phyloP scores from a whole-genome alignment of 1,140 invertebrate genomes.

The Drosophila azteca region DNA sequence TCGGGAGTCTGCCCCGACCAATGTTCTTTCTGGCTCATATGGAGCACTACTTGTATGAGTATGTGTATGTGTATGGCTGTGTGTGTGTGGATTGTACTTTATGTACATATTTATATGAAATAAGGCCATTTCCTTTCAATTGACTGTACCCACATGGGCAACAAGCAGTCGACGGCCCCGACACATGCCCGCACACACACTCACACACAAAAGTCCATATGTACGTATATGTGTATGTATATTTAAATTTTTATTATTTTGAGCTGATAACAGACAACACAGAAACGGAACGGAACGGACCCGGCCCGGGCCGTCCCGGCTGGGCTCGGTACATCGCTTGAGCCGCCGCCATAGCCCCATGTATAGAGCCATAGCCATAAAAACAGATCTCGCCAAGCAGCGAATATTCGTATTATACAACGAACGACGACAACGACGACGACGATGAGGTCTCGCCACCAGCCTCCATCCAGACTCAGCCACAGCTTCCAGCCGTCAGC shows the following conservation, averaged over 20 bases:
- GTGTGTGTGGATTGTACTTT: slow-evolving; percentile 64
- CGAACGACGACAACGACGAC: slow-evolving; percentile 36
- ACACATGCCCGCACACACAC: slow-evolving; percentile 57
- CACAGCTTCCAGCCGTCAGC: too few relatives aligned
- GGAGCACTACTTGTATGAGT: slow-evolving; percentile 33
- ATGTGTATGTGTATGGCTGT: slow-evolving; percentile 3
- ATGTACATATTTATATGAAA: slow-evolving; percentile 82
- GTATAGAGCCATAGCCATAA: slow-evolving; percentile 51
- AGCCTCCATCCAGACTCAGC: neutral
- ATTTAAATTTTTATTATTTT: slow-evolving; percentile 83
- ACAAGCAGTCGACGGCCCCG: slow-evolving; percentile 67
- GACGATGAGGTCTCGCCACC: slow-evolving; percentile 13
- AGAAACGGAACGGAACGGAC: slow-evolving; percentile 44
- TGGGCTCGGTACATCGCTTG: slow-evolving; percentile 53
- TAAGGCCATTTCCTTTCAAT: slow-evolving; percentile 82
- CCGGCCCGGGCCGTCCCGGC: slow-evolving; percentile 42
- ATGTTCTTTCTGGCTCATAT: slow-evolving; percentile 56
- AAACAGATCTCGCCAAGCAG: slow-evolving; percentile 69
- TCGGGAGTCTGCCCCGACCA: slow-evolving; percentile 46
- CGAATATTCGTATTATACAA: slow-evolving; percentile 67
- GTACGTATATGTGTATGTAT: slow-evolving; percentile 46
- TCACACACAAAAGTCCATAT: slow-evolving; percentile 15
- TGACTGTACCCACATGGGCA: slow-evolving; percentile 80
- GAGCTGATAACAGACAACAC: slow-evolving; percentile 78
- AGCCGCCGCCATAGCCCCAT: slow-evolving; percentile 56